Percentiles rank a stretch among this genome's conserved stretches.
Conservation (phyloP, 2,888 invertebrate species). For the Xanthorhoe designata region DNA sequence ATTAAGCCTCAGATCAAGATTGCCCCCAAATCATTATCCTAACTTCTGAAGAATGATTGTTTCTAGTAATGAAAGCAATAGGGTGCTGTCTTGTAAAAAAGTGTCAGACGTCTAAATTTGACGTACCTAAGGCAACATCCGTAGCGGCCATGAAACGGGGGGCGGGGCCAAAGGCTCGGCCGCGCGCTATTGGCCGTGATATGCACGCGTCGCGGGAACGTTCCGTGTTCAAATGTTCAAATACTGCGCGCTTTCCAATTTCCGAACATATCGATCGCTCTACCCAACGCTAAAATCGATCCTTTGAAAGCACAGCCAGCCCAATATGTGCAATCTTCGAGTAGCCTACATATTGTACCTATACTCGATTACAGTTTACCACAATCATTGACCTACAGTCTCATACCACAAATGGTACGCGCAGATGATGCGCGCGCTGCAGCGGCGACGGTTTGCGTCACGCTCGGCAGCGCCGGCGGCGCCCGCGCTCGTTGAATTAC, state of each 20-base stretch:
- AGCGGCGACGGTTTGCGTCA: conserved; percentile 51
- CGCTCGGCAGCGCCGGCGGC: conserved; percentile 52
- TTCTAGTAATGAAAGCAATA: background rate
- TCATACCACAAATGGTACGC: background rate
- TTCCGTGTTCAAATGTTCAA: conserved; percentile 60
- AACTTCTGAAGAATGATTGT: background rate
- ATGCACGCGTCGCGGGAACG: conserved; percentile 59
- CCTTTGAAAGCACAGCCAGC: background rate
- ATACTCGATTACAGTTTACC: background rate
- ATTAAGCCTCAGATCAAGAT: background rate
- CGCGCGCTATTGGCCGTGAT: conserved; percentile 74
- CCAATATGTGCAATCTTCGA: background rate
- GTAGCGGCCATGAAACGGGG: conserved; percentile 77
- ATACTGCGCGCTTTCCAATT: conserved; percentile 42
- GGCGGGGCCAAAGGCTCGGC: conserved; percentile 67
- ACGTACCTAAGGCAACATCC: conserved; percentile 64
- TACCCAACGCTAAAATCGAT: conserved; percentile 3
- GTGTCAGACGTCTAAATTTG: conserved; percentile 76
- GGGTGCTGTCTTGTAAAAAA: conserved; percentile 58
- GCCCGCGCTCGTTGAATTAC: background rate
- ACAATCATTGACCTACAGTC: background rate
- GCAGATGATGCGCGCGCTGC: conserved; percentile 25
- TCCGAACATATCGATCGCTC: conserved; percentile 7
- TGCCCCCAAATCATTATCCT: background rate
- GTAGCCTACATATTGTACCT: background rate